Evolutionary conservation across 2,113 vertebrate species (phyloP), one percentile per base, ranked within the genome.

Genomic region (Mormyrus lacerda): DNA sequence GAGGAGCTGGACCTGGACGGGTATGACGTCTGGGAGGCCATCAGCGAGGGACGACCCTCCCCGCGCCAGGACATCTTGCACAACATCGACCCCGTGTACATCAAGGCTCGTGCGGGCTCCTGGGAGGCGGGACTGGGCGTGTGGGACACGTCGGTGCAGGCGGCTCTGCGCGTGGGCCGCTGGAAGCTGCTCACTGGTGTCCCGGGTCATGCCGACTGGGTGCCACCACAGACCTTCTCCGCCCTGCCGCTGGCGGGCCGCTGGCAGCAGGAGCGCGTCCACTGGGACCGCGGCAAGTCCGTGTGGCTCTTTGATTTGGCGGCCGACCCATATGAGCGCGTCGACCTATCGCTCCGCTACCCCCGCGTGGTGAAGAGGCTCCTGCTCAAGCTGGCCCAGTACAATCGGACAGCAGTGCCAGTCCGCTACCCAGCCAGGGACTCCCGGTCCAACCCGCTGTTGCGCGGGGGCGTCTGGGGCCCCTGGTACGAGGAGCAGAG

Each of bases 281-380:
- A 94, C 3, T 96, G 97, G 95, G 95, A 97, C 0, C 95, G 96
- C 0, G 97, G 98, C 1, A 98, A 99, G 91, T 97, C 97, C 0
- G 88, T 99, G n/a, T 99, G 98, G 98, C 97, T 99, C 42, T 99
- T 99, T 94, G 99, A 99, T 95, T 98, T 99, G 93, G 97, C 97
- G 0, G 97, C 98, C 0, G 98, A 99, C 91, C 98, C 98, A 0
- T 99, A 98, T 0, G 98, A 99, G 91, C 95, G 98, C 1, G 95
- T 97, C 93, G 98, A 99, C 92, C 94, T 99, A 42, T 99, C 98
- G 0, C 87, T 91, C 24, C 95, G 92, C 84, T 96, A 97, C 87
- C 98, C 98, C 0, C 96, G 97, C 0, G 92, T 99, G 0, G 98
- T 99, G 61, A 98, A 98, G 90, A 96, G 97, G 92, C 94, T 99